Base-by-base conservation (phyloP, 2,113 vertebrate genomes). In the Cinclus mexicanus region DNA sequence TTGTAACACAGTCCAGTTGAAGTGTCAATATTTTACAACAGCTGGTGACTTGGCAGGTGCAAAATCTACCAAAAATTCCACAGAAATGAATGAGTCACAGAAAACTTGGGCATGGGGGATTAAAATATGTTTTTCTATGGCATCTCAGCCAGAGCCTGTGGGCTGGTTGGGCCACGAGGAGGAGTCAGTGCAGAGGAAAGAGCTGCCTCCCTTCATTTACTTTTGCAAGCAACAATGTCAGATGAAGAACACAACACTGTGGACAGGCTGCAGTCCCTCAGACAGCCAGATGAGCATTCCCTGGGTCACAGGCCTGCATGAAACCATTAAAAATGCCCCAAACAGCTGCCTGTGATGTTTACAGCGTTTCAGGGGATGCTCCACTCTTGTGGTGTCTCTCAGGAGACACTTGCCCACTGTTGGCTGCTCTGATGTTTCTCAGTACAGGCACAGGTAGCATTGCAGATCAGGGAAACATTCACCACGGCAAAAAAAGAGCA, bases 381-480 rank as follows among this genome's bases (percentile, higher is more conserved):
- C 64, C 59, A 25, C 28, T 86, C 85, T 19, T 31, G 67, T 59
- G 55, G 55, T 1, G 33, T 17, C 69, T 77, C 81, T 91, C 63
- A 35, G 4, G 85, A 90, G 75, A 83, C 33, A 17, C 15, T 37
- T 91, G 26, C 74, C 79, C 63, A 25, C 57, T 39, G 42, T 2
- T 79, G 72, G 81, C 46, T 92, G 92, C 84, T 85, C 65, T 85
- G 83, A 78, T 79, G 83, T 57, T 72, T 85, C 42, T 68, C 87
- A 77, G 67, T 57, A 82, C 1, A 7, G 63, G 33, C 81, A 83
- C 53, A 83, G 61, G 60, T 6, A 41, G 14, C 35, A 41, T 0
- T 2, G 3, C 28, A 89, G 42, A 31, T 9, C 10, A n/a, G 22
- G 42, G 41, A 61, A 46, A 68, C 6, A 47, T 18, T 68, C 55